phyloP scores from a whole-genome alignment of 2,888 invertebrate genomes.

The Scaptomyza cyrtandrae region DNA sequence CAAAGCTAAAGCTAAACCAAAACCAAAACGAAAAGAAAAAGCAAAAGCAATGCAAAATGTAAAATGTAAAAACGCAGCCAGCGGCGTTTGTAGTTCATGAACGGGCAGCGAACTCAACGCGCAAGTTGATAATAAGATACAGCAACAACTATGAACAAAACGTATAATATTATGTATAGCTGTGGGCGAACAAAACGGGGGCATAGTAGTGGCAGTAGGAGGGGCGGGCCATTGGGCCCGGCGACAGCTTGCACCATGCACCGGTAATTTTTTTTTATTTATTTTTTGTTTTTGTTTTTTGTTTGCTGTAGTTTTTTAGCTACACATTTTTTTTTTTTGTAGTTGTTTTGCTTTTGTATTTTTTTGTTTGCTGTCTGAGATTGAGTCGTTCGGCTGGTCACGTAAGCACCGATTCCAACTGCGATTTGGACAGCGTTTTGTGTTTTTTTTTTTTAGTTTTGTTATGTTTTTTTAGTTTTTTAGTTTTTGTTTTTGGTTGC shows the following conservation, averaged over 20 bases:
- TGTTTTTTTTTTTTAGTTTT: conserved; percentile 6
- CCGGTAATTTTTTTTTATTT: conserved; percentile 57
- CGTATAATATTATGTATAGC: conserved; percentile 1
- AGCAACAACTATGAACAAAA: conserved; percentile 13
- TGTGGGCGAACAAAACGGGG: conserved; percentile 14
- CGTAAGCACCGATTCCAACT: conserved; percentile 68
- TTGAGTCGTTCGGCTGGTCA: conserved; percentile 67
- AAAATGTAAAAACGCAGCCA: conserved; percentile 60
- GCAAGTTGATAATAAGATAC: conserved; percentile 68
- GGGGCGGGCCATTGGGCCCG: conserved; percentile 19
- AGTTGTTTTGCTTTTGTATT: conserved; percentile 13
- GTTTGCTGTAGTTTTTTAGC: conserved; percentile 10
- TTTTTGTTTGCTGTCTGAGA: conserved; percentile 38
- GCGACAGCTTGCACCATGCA: conserved; percentile 57
- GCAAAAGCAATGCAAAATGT: conserved; percentile 49
- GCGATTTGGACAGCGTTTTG: conserved; percentile 42
- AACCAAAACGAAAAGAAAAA: conserved; percentile 32
- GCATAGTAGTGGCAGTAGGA: neutral
- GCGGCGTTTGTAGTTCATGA: conserved; percentile 76
- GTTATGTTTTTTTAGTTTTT: too few species aligned
- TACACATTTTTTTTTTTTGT: conserved; percentile 9
- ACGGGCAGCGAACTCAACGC: conserved; percentile 70
- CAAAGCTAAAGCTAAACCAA: conserved; percentile 26
- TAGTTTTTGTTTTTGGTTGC: conserved; percentile 10
- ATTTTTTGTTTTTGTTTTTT: too few species aligned